Base-by-base conservation (phyloP, 2,113 vertebrate species). In the Heterotis niloticus region DNA sequence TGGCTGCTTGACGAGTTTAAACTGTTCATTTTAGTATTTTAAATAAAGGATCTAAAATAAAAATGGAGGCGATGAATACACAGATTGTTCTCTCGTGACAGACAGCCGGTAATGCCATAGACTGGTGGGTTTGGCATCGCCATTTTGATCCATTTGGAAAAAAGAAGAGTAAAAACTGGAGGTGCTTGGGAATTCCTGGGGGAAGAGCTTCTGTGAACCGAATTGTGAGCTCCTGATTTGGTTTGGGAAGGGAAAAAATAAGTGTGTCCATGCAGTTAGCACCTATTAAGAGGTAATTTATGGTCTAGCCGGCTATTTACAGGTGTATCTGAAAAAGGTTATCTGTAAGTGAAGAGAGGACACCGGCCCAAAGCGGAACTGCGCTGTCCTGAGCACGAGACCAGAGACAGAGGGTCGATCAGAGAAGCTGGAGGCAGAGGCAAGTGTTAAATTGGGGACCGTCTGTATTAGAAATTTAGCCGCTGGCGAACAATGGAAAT, bases 251-350 rank as follows among this genome's bases (percentile, higher is more conserved):
- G 12, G 29, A 65, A 64, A 79, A 79, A 73, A 69, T n/a, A 56
- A 71, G 70, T 62, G 59, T 79, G n/a, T 74, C 54, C 54, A 62
- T 74, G 70, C 78, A 74, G 56, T 79, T 79, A 64, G 52, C 17
- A 34, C 70, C 34, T 74, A 62, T 76, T 76, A 76, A 23, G 24
- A 76, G 57, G 75, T 62, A 16, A 64, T 76, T 76, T 65, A 76
- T 76, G 64, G 65, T 76, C 26, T 17, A 62, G 75, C 56, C 75
- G 65, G 28, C 65, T 76, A 76, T 76, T 76, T 76, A 24, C 24
- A 76, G 65, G 5, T 9, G 16, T 64, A 76, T 66, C 23, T 26
- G 18, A 17, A 23, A 79, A 74, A 74, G 78, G 78, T 79, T 79
- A 79, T 71, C 70, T 79, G 78, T 74, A 74, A 60, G 59, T 54